These are phyloP conservation scores for Notamacropus eugenii DNA, from an alignment of 2,797 vertebrate genomes.

Conservation along the genomic window DNA sequence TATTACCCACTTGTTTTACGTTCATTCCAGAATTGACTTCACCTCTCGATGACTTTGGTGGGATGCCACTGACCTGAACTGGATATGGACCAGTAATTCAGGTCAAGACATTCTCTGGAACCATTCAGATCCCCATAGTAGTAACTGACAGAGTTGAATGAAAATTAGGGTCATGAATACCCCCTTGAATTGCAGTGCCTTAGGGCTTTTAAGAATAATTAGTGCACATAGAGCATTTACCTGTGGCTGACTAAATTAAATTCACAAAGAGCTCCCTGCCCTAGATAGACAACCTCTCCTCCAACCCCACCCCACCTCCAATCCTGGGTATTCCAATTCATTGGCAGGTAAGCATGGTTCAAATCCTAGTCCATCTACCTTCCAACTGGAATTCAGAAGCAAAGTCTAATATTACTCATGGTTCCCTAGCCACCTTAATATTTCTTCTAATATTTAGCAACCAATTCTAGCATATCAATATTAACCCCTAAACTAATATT, in stretches of 20 bases:
- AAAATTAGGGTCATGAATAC: conserved; percentile 16
- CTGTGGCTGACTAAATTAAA: conserved; percentile 19
- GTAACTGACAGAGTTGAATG: conserved; percentile 19
- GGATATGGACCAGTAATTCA: background rate
- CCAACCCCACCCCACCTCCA: background rate
- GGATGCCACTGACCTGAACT: background rate
- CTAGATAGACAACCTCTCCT: background rate
- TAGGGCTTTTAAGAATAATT: background rate
- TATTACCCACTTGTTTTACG: conserved; percentile 2
- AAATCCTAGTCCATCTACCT: background rate
- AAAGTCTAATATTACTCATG: background rate
- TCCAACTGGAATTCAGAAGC: background rate
- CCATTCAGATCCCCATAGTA: conserved; percentile 13
- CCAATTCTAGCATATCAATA: background rate
- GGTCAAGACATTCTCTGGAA: conserved; percentile 9
- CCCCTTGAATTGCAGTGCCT: background rate
- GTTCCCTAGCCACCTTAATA: conserved; percentile 16
- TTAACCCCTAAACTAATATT: background rate
- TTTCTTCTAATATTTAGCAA: background rate
- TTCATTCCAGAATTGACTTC: background rate
- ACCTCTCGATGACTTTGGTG: conserved; percentile 27
- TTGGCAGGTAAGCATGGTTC: background rate
- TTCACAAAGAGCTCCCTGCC: conserved; percentile 9
- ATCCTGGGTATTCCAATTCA: conserved; percentile 32
- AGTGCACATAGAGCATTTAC: background rate